Evolutionary conservation across 2,113 vertebrate species (phyloP), one percentile per base, ranked within the genome.

Genomic region (Corydoras maculifer): DNA sequence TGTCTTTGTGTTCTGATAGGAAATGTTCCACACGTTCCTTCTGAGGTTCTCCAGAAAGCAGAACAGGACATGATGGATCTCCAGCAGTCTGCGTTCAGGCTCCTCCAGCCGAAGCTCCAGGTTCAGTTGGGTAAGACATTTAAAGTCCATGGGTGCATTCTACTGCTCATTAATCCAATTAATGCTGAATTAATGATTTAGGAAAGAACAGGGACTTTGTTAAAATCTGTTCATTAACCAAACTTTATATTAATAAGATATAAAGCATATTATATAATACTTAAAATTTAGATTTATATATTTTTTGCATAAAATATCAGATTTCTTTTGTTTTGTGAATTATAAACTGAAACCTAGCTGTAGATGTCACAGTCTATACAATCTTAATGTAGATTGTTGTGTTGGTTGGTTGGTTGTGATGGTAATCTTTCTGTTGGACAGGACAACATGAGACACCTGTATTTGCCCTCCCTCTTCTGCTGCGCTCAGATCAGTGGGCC

Each of bases 401-500:
- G 5, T 29, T 51, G 0, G 13, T 59, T 29, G 14, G 4, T 11
- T 43, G 0, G 54, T 48, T 18, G 13, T 59, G 13, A 30, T 58
- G 29, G 6, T 65, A n/a, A 53, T 35, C 58, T n/a, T 25, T 30
- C 15, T 68, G 73, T 55, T 77, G 77, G 78, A 35, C 87, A 99
- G 95, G 94, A 81, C 70, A 87, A 32, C 69, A 69, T 73, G 93
- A 98, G 66, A 95, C 87, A 13, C 94, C 94, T 0, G 92, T 97
- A 2, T 96, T 94, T 78, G 95, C 93, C 2, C 75, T 98, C 78
- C 94, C 93, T 2, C 79, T 91, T 5, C 87, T 98, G 10, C 85
- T 97, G 2, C 13, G 53, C 13, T 73, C 79, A 57, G 94, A 98
- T 79, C 80, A 85, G 0, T 82, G 82, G 64, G 77, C 82, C 35